Evolutionary conservation across 2,888 invertebrate species (phyloP).

Genomic region (Drosophila pseudotakahashii): DNA sequence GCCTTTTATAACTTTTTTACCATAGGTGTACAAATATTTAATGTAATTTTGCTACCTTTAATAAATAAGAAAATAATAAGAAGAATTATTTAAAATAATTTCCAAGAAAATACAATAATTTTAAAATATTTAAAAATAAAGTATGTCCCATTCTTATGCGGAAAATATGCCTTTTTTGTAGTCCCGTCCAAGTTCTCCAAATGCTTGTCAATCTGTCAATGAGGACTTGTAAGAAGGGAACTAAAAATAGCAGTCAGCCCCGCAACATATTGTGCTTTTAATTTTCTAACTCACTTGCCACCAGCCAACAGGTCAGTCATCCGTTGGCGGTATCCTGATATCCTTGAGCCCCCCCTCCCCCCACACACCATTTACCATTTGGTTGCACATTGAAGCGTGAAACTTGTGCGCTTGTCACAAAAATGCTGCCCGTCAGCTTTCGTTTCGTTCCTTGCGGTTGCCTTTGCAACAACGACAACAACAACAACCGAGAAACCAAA

Average conservation of each 20-base stretch:
- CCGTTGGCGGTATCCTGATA: slow-evolving; percentile 42
- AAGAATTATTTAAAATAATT: not conserved
- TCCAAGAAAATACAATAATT: too few relatives aligned
- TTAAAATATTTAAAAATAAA: not conserved
- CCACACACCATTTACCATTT: slow-evolving; percentile 42
- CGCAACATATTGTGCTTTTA: slow-evolving; percentile 64
- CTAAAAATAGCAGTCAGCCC: slow-evolving; percentile 29
- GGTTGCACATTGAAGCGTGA: slow-evolving; percentile 80
- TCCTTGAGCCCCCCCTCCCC: not conserved
- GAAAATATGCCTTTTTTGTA: too few relatives aligned
- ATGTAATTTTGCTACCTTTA: too few relatives aligned
- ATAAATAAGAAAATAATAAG: too few relatives aligned
- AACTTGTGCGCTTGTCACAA: slow-evolving; percentile 83
- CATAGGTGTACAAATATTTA: too few relatives aligned
- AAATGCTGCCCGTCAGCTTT: slow-evolving; percentile 83
- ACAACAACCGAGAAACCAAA: not conserved
- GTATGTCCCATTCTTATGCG: not conserved
- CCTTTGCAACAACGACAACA: slow-evolving; percentile 18
- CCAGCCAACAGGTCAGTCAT: slow-evolving; percentile 44
- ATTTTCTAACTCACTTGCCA: slow-evolving; percentile 40
- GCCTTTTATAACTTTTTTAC: too few relatives aligned
- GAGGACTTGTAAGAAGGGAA: not conserved
- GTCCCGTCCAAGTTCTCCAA: not conserved
- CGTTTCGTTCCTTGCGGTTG: slow-evolving; percentile 54
- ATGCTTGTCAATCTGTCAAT: slow-evolving; percentile 6